These are phyloP conservation scores for Flexamia atlantica DNA, from an alignment of 2,888 invertebrate species.

Conservation along the genomic window DNA sequence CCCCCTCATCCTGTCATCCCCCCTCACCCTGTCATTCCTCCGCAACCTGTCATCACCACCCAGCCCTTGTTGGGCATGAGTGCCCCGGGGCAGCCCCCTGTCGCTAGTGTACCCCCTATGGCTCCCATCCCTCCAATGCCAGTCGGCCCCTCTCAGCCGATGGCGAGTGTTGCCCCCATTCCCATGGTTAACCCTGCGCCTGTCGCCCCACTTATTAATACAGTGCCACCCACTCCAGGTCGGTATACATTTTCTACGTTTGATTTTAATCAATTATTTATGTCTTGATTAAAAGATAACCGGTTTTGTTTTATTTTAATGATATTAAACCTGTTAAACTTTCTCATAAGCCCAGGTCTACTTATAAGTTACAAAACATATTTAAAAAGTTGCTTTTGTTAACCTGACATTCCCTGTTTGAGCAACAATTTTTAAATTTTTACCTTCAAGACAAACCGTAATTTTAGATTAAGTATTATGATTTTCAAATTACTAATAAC, in stretches of 20 bases:
- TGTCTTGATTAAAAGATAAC: too few species aligned
- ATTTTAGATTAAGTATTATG: too few species aligned
- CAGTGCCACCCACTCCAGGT: slow-evolving; percentile 64
- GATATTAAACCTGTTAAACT: too few species aligned
- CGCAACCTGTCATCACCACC: slow-evolving; percentile 66
- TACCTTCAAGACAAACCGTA: too few species aligned
- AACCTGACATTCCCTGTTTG: too few species aligned
- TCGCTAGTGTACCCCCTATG: slow-evolving; percentile 65
- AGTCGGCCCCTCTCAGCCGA: slow-evolving; percentile 42
- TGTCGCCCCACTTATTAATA: slow-evolving; percentile 65
- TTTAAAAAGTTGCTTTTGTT: too few species aligned
- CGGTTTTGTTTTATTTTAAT: too few species aligned
- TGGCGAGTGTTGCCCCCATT: slow-evolving; percentile 55
- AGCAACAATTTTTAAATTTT: too few species aligned
- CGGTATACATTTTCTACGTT: slow-evolving; percentile 11
- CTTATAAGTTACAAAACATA: too few species aligned
- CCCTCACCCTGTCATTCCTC: slow-evolving; percentile 72
- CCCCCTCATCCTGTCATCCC: slow-evolving; percentile 69
- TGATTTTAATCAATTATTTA: too few species aligned
- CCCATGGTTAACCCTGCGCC: slow-evolving; percentile 27
- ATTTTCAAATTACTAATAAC: too few species aligned
- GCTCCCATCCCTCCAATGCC: slow-evolving; percentile 53
- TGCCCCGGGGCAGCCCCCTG: slow-evolving; percentile 60
- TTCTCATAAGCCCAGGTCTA: too few species aligned
- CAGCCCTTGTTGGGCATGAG: slow-evolving; percentile 61